These are phyloP conservation scores for Harpagus bidentatus DNA, from an alignment of 2,113 vertebrate species.

Conservation along the genomic window DNA sequence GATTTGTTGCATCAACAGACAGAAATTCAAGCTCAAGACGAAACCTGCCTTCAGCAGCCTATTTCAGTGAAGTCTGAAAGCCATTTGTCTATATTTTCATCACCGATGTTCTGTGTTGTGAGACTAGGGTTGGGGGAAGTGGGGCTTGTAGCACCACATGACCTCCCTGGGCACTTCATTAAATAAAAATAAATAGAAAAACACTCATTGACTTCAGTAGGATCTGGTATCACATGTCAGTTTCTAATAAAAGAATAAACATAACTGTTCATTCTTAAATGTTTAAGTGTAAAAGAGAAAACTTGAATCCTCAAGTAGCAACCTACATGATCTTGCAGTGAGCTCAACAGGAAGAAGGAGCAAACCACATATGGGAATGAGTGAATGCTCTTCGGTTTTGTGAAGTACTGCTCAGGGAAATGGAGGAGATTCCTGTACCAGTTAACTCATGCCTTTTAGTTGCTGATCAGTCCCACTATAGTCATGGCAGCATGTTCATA, in stretches of 20 bases:
- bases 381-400: not conserved
- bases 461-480: not conserved
- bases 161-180: not conserved
- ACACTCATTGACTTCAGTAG: not conserved
- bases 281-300: not conserved
- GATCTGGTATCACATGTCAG: not conserved
- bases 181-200: not conserved
- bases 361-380: not conserved
- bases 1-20: slow-evolving; percentile 1
- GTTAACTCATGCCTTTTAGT: not conserved
- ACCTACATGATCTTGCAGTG: rapidly evolving
- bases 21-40: not conserved
- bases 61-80: not conserved
- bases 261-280: not conserved
- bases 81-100: not conserved
- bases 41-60: not conserved
- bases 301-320: not conserved
- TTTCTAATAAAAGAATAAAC: not conserved
- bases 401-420: not conserved
- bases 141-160: not conserved
- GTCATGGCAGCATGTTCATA: not conserved
- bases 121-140: not conserved
- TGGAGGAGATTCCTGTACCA: not conserved
- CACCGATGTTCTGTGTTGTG: not conserved
- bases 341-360: not conserved